Evolutionary conservation across 2,888 invertebrate species (phyloP).

Genomic region (Carterocephalus palaemon): DNA sequence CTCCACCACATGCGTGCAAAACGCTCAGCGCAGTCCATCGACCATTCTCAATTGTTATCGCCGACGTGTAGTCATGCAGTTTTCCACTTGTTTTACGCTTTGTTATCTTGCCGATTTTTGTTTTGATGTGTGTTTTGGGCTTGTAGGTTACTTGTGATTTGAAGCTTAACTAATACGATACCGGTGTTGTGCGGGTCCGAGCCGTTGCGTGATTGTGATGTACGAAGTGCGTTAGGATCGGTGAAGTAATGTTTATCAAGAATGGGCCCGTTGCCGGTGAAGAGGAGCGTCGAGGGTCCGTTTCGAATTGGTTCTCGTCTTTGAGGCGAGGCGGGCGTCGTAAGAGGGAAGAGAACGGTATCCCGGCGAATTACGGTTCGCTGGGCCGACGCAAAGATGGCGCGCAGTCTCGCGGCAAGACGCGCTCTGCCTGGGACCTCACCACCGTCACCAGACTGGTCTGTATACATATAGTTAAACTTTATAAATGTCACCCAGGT

Average conservation of each 20-base stretch:
- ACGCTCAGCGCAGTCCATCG: constrained; percentile 44
- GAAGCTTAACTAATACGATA: constrained; percentile 59
- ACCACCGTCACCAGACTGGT: constrained; percentile 78
- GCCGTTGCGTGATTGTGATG: constrained; percentile 60
- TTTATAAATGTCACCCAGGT: constrained; percentile 33
- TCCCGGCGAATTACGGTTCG: constrained; percentile 71
- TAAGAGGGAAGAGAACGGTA: constrained; percentile 63
- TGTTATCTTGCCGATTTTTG: constrained; percentile 47
- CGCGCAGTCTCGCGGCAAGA: constrained; percentile 66
- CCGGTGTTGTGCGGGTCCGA: constrained; percentile 45
- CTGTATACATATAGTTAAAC: constrained; percentile 51
- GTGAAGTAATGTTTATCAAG: constrained; percentile 77
- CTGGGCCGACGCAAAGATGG: constrained; percentile 74
- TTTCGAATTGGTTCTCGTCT: constrained; percentile 90
- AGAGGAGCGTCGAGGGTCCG: constrained; percentile 83
- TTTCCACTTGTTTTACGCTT: constrained; percentile 65
- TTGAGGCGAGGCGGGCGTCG: constrained; percentile 81
- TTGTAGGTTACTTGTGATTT: constrained; percentile 60
- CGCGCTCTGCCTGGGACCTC: constrained; percentile 81
- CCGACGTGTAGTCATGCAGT: constrained; percentile 59
- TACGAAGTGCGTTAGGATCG: constrained; percentile 54
- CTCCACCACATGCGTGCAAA: constrained; percentile 53
- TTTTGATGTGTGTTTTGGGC: constrained; percentile 50
- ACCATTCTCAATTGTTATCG: constrained; percentile 35
- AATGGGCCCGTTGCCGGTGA: constrained; percentile 68